Base-by-base conservation (phyloP, 1,140 invertebrate genomes). In the Linepithema humile region DNA sequence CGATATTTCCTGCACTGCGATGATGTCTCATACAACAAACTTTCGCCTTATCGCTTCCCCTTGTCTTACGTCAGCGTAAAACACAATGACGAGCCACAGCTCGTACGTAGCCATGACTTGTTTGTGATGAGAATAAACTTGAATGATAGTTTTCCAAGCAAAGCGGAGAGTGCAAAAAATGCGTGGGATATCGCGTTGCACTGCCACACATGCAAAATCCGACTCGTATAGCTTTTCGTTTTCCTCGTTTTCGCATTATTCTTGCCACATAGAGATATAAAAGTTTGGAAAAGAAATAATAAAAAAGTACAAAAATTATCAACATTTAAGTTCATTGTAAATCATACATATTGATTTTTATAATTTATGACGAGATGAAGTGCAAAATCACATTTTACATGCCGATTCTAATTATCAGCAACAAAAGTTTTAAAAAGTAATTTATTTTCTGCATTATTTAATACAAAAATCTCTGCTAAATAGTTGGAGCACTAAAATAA, bases 41-140 rank as follows among this genome's bases (percentile, higher is more conserved):
- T 77, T n/a, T 69, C 20, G 35, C 15, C n/a, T 80, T 80, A 80
- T 80, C 75, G 65, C 43, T 69, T n/a, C 23, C 40, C 59, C n/a
- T n/a, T n/a, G n/a, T 43, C 60, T 12, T 4, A 9, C 2, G 6
- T 12, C 43, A 10, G 70, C 64, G n/a, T 80, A 55, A 78, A 60
- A 80, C n/a, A 80, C 35, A 17, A 69, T 10, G 23, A 26, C 26
- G 48, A 38, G 3, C 9, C 29, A 23, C 17, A n/a, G 29, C 43
- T 17, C 55, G 3, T 57, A 48, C 74, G 62, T 40, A 50, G 45
- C 74, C 20, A n/a, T 32, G 78, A 55, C 57, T 35, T 55, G 40
- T 69, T 64, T 80, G 80, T 77, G 67, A 67, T 72, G 72, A 69
- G 64, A 80, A 88, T 69, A 53, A 84, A 84, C 82, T 84, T 74